These are phyloP conservation scores for Cerastis rubricosa DNA, from an alignment of 2,888 invertebrate genomes.

Conservation along the genomic window DNA sequence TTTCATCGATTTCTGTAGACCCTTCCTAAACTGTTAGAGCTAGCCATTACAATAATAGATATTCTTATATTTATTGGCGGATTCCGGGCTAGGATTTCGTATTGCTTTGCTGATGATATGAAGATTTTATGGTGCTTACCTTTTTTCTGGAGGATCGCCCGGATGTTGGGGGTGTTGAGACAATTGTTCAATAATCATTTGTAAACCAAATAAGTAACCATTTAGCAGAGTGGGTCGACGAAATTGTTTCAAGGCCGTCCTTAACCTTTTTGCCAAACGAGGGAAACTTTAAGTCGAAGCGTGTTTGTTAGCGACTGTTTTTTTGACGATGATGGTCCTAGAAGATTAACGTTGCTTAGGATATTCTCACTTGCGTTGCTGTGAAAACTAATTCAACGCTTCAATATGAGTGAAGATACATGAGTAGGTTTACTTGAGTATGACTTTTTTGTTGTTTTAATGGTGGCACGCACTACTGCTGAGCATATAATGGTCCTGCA, in stretches of 20 bases:
- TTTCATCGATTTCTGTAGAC: constrained; percentile 63
- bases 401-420: background rate
- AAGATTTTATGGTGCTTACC: constrained; percentile 48
- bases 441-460: background rate
- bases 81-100: constrained; percentile 42
- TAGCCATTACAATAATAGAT: constrained; percentile 62
- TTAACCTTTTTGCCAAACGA: constrained; percentile 27
- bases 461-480: no score
- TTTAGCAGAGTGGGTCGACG: constrained; percentile 40
- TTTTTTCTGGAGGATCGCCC: constrained; percentile 19
- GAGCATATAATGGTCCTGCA: background rate
- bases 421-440: background rate
- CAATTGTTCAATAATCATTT: constrained; percentile 48
- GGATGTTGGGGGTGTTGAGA: constrained; percentile 25
- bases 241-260: constrained; percentile 39
- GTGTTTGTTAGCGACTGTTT: constrained; percentile 25
- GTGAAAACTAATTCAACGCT: background rate
- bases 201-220: constrained; percentile 52
- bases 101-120: constrained; percentile 37
- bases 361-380: background rate
- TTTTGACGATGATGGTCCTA: background rate
- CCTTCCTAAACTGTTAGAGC: constrained; percentile 68
- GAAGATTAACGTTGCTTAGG: background rate
- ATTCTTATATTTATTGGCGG: constrained; percentile 61
- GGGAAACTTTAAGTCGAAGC: constrained; percentile 8